These are phyloP conservation scores for Spodoptera littoralis DNA, from an alignment of 2,888 invertebrate species.

Conservation along the genomic window DNA sequence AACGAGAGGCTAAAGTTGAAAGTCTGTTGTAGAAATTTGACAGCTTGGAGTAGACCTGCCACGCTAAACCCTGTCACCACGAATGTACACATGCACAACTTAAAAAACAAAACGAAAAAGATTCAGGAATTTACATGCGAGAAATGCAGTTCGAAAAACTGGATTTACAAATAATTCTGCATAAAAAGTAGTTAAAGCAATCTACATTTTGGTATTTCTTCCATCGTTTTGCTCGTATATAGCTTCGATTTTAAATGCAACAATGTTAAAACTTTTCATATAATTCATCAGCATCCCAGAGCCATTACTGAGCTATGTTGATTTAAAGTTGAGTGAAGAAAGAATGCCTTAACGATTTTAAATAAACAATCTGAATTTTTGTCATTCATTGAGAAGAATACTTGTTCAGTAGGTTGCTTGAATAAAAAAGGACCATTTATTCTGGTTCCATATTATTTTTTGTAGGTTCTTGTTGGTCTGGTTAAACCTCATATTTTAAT, in stretches of 20 bases:
- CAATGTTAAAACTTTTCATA: conserved; percentile 14
- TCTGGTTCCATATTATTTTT: conserved; percentile 38
- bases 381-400: conserved; percentile 25
- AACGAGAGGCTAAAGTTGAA: too few species aligned
- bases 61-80: conserved; percentile 57
- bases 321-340: conserved; percentile 34
- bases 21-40: too few species aligned
- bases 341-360: conserved; percentile 32
- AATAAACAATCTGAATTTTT: conserved; percentile 35
- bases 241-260: conserved; percentile 7
- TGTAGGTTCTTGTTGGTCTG: conserved; percentile 28
- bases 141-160: conserved; percentile 2
- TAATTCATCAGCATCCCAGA: conserved; percentile 31
- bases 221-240: conserved; percentile 1
- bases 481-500: conserved; percentile 39
- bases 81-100: conserved; percentile 30
- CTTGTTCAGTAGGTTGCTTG: conserved; percentile 27
- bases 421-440: conserved; percentile 36
- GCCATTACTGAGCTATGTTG: conserved; percentile 48
- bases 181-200: conserved; percentile 1
- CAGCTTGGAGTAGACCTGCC: neutral
- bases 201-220: neutral
- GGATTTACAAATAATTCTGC: conserved; percentile 10
- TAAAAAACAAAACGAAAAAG: conserved; percentile 27
- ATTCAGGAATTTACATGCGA: conserved; percentile 5